Conservation (phyloP, 2,797 vertebrate genomes). For the Lithobates pipiens region DNA sequence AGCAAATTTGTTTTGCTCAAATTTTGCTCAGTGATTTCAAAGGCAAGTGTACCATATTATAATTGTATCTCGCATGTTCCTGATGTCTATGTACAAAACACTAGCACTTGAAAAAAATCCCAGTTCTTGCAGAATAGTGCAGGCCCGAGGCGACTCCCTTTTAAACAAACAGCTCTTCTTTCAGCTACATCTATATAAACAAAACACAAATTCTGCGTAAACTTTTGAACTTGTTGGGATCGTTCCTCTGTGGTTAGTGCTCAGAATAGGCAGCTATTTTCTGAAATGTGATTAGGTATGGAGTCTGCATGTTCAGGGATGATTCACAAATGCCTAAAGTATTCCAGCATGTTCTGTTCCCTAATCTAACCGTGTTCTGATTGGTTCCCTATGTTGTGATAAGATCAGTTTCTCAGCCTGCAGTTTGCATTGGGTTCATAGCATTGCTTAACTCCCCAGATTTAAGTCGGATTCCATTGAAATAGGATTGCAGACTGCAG, state of each 20-base stretch:
- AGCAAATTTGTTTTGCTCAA: too few species aligned
- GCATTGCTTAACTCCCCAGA: background rate
- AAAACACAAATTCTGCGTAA: conserved; percentile 31
- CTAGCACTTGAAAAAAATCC: background rate
- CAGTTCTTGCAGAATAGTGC: background rate
- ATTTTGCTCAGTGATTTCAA: too few species aligned
- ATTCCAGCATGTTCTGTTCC: conserved; percentile 27
- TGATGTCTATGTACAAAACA: background rate
- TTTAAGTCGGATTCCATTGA: background rate
- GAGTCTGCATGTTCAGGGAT: conserved; percentile 21
- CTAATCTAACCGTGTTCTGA: background rate
- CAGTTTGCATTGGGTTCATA: background rate
- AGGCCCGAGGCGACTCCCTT: conserved; percentile 6
- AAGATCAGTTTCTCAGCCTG: background rate
- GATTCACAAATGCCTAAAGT: conserved; percentile 19
- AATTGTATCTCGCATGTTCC: background rate
- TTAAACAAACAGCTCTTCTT: conserved; percentile 51
- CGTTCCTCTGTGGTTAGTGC: conserved; percentile 33
- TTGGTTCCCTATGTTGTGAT: conserved; percentile 15
- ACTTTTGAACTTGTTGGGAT: conserved; percentile 49
- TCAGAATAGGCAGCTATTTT: conserved; percentile 30
- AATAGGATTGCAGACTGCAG: background rate
- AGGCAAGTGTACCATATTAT: too few species aligned
- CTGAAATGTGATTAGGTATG: conserved; percentile 32
- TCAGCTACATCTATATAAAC: conserved; percentile 37